Evolutionary conservation across 2,113 vertebrate genomes (phyloP), one percentile per base, ranked within the genome.

Genomic region (Trochalopteron elliotii): DNA sequence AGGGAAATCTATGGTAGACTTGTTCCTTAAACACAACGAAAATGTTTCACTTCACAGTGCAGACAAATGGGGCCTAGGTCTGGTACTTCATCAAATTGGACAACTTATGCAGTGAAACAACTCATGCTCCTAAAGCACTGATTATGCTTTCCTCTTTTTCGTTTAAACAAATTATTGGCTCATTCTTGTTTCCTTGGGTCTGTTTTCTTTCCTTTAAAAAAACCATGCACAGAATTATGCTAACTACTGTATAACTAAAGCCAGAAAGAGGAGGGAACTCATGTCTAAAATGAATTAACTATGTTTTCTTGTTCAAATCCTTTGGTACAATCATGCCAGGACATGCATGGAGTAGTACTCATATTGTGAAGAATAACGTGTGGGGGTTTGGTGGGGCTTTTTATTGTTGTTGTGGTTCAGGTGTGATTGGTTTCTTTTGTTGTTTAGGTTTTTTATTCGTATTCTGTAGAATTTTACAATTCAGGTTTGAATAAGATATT

Each of bases 1-100:
- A 94, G 56, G 78, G 92, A 96, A 92, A 94, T 88, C 64, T 94
- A 57, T 65, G 87, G 94, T 85, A 64, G 81, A 74, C n/a, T 75
- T 96, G 44, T 33, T 96, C 75, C 93, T 89, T 96, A 93, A 97
- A 91, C 60, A 44, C 49, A 95, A 80, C 0, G 0, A 92, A 96
- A 92, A 94, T 87, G 67, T 91, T 96, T 94, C 53, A 81, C 56
- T 94, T 93, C 70, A 69, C 31, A 69, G 81, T 61, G 39, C 63
- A 85, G 78, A 91, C 37, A 93, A 95, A 94, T 83, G 37, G 25
- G 5, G 6, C 63, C 67, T 52, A 55, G 12, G 12, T 57, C 65
- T 79, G 67, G 37, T 82, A 47, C 39, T 93, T 87, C 69, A 79
- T 92, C 81, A 94, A 72, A 40, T 0, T 57, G 55, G 81, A 85